Evolutionary conservation across 2,888 invertebrate genomes (phyloP).

Genomic region (Drosophila melanocephala): DNA sequence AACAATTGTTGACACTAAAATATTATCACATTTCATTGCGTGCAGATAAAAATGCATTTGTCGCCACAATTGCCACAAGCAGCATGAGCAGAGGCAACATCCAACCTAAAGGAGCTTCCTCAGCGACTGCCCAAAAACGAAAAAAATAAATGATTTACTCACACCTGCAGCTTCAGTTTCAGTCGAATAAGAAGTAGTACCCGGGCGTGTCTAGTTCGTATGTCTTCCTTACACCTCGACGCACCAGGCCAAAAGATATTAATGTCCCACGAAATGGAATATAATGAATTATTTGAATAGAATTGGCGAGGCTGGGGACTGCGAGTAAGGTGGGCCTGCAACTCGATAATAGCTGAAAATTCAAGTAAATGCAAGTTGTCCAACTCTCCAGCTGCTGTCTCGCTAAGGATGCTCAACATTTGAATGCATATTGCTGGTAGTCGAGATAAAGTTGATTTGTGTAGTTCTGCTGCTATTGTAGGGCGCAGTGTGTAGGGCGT

Average conservation of each 20-base stretch:
- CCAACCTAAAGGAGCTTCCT: slow-evolving; percentile 2
- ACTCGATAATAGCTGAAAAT: slow-evolving; percentile 77
- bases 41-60: slow-evolving; percentile 82
- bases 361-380: slow-evolving; percentile 52
- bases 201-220: slow-evolving; percentile 63
- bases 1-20: slow-evolving; percentile 84
- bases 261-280: slow-evolving; percentile 81
- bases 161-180: slow-evolving; percentile 64
- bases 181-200: slow-evolving; percentile 19
- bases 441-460: slow-evolving; percentile 82
- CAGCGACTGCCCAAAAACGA: slow-evolving; percentile 12
- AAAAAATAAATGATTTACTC: slow-evolving; percentile 74
- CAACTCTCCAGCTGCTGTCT: slow-evolving; percentile 16
- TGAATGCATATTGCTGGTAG: slow-evolving; percentile 78
- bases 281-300: slow-evolving; percentile 83
- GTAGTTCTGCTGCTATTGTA: slow-evolving; percentile 41
- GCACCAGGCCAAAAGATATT: slow-evolving; percentile 72
- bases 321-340: slow-evolving; percentile 47
- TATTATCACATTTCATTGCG: slow-evolving; percentile 83
- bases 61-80: slow-evolving; percentile 78
- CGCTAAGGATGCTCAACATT: slow-evolving; percentile 52
- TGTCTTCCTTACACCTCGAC: slow-evolving; percentile 76
- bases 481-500: background rate
- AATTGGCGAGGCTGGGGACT: slow-evolving; percentile 65
- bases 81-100: slow-evolving; percentile 33